Conservation (phyloP, 2,113 vertebrate species). For the Hydrochoerus hydrochaeris region DNA sequence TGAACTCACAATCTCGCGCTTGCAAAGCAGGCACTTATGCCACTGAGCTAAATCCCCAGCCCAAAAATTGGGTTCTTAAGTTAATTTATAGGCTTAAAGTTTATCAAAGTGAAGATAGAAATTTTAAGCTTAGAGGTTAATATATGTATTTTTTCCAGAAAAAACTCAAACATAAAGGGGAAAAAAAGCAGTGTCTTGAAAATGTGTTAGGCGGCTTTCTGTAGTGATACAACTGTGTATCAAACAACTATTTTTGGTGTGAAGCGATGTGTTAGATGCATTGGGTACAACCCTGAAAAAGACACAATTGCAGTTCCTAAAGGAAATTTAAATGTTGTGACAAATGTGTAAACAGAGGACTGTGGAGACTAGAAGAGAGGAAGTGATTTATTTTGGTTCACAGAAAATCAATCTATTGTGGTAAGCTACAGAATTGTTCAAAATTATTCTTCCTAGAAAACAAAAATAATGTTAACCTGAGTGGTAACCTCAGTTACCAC, state of each 20-base stretch:
- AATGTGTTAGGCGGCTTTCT: conserved; percentile 39
- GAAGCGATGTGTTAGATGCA: conserved; percentile 23
- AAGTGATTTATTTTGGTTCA: conserved; percentile 47
- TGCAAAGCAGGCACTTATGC: too few species aligned
- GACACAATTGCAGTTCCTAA: neutral
- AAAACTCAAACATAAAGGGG: conserved; percentile 38
- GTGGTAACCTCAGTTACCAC: neutral
- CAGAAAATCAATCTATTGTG: neutral
- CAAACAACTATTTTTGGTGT: conserved; percentile 24
- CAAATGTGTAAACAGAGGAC: conserved; percentile 47
- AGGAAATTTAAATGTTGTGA: conserved; percentile 53
- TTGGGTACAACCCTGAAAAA: neutral
- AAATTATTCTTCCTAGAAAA: neutral
- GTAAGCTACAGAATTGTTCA: neutral
- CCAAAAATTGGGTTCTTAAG: conserved; percentile 8
- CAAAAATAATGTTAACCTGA: neutral
- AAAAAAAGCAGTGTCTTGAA: neutral
- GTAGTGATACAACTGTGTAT: neutral
- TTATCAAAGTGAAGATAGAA: conserved; percentile 38
- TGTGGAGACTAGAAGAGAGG: neutral
- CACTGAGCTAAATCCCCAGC: too few species aligned
- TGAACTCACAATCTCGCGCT: too few species aligned
- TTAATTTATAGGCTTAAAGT: conserved; percentile 28
- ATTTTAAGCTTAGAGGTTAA: conserved; percentile 37
- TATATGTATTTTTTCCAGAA: conserved; percentile 58